A percentile compares a stretch with the other conserved stretches of the same genome.
These are phyloP conservation scores for Discoglossus pictus DNA, from an alignment of 2,797 vertebrate species.

Conservation along the genomic window DNA sequence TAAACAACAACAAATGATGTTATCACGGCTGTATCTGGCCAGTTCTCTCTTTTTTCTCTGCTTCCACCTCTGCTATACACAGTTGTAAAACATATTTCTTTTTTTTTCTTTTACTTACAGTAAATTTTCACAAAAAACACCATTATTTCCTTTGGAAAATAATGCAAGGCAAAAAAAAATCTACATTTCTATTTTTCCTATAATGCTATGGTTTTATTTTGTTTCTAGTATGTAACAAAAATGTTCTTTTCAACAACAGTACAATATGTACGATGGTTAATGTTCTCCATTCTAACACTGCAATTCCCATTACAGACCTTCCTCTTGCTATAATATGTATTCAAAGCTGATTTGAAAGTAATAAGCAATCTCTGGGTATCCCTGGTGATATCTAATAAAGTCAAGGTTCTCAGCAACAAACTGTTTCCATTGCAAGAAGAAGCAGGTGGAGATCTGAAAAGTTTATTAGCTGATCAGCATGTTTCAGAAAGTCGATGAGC, in stretches of 20 bases:
- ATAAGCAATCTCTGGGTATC: conserved; percentile 45
- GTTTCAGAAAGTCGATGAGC: conserved; percentile 44
- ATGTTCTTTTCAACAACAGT: neutral
- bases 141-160: no score
- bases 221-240: no score
- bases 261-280: conserved; percentile 6
- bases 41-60: no score
- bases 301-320: conserved; percentile 21
- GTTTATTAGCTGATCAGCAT: conserved; percentile 50
- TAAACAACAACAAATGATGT: no score
- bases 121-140: no score
- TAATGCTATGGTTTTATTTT: no score
- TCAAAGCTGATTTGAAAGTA: conserved; percentile 42
- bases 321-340: conserved; percentile 18
- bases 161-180: no score
- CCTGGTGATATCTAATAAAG: conserved; percentile 37
- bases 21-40: no score
- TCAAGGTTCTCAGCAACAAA: conserved; percentile 35
- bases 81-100: no score
- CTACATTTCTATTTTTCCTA: no score
- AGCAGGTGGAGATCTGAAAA: conserved; percentile 48
- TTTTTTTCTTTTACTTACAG: no score
- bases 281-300: conserved; percentile 2
- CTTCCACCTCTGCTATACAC: no score
- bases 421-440: conserved; percentile 38